Evolutionary conservation across 1,140 invertebrate genomes (phyloP), one percentile per base, ranked within the genome.

Genomic region (Radopholus similis): DNA sequence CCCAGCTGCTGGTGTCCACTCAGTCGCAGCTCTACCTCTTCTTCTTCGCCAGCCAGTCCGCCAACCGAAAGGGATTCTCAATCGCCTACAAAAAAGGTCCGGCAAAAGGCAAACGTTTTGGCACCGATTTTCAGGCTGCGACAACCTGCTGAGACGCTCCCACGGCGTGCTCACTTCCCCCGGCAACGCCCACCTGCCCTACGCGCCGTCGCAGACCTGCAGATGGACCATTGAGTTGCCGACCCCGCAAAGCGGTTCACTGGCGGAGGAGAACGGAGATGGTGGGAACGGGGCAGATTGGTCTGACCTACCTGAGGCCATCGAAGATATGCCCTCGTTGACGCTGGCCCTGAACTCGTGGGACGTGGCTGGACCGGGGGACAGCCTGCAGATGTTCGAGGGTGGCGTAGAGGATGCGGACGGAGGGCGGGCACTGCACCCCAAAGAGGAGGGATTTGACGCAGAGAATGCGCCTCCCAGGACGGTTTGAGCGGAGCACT

Each of bases 1-100:
- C 64, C 40, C 88, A 88, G 69, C 89, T 93, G 13, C 88, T 96
- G 28, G 91, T 94, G 83, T 95, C 92, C 0, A 95, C 92, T 0
- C 89, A 89, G 28, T 92, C 89, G 80, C 87, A 90, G 73, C 81
- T 96, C 2, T 95, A 96, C 82, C 83, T 96, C 56, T 70, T 65
- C 38, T 68, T 68, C 63, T 68, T 69, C 51, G 56, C 34, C 18
- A 66, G 54, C 75, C 85, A 92, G 23, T 91, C 90, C 26, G 90
- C 92, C 81, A 90, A 90, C 0, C 88, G 88, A 74, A 89, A 89
- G 77, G 93, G 93, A n/a, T 95, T 95, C 82, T 90, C 90, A 72
- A 89, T 95, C 73, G 88, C 90, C 70, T 93, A 91, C 74, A 90
- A 90, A 49, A 90, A 92, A 85, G 91, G 86, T 86, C n/a, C 21